Evolutionary conservation across 2,888 invertebrate genomes (phyloP).

Genomic region (Drosophila buzzatii): DNA sequence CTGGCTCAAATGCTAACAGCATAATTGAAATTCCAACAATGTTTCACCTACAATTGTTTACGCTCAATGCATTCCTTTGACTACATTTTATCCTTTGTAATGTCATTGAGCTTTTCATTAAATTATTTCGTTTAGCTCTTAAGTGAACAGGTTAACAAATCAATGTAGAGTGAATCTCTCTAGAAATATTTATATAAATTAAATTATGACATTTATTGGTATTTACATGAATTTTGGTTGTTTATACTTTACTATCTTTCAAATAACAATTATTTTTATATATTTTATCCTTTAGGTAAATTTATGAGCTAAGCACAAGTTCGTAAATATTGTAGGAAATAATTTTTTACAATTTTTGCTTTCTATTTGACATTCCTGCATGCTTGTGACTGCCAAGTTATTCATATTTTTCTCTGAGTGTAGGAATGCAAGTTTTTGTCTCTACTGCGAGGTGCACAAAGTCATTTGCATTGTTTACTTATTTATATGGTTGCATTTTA

Average conservation of each 20-base stretch:
- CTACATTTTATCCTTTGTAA: slow-evolving; percentile 1
- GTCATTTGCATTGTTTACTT: slow-evolving; percentile 48
- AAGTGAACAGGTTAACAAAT: not conserved
- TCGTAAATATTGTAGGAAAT: not conserved
- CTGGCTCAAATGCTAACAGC: slow-evolving; percentile 40
- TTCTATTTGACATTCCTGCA: not conserved
- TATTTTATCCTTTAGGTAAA: not conserved
- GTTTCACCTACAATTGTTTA: slow-evolving; percentile 56
- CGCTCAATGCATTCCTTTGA: slow-evolving; percentile 10
- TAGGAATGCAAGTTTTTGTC: not conserved
- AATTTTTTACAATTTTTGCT: not conserved
- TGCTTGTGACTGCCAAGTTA: not conserved
- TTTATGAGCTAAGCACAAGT: not conserved
- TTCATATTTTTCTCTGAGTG: slow-evolving; percentile 2
- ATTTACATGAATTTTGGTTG: not conserved
- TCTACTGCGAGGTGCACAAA: not conserved
- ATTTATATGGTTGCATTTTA: slow-evolving; percentile 34
- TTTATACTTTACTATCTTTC: not conserved
- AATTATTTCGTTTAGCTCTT: not conserved
- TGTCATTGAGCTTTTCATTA: not conserved
- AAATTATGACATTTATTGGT: not conserved
- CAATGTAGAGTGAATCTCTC: not conserved
- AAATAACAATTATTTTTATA: not conserved
- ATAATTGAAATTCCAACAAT: slow-evolving; percentile 61
- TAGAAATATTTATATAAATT: not conserved